Conservation (phyloP, 2,797 vertebrate genomes). For the Pteropus rufus region DNA sequence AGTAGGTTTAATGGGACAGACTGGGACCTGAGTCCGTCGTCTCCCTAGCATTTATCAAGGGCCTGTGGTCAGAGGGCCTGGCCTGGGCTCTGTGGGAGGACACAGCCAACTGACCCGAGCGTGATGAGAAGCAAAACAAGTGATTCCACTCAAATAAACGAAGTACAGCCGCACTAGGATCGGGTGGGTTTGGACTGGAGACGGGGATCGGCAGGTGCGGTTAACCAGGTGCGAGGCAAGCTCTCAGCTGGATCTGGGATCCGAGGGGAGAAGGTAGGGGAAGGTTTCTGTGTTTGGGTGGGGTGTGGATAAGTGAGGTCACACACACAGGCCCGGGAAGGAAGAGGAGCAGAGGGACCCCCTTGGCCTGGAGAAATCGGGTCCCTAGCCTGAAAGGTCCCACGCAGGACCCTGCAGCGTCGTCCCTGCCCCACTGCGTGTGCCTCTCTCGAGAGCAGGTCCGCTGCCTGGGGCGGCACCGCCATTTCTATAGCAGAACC, state of each 20-base stretch:
- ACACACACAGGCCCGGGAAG: too few species aligned
- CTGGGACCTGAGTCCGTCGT: fast-evolving
- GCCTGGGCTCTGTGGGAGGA: not conserved
- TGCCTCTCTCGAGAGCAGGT: not conserved
- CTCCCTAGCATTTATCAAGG: not conserved
- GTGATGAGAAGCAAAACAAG: not conserved
- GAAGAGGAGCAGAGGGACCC: not conserved
- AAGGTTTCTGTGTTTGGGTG: not conserved
- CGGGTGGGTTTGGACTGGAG: not conserved
- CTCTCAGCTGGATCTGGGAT: not conserved
- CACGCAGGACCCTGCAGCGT: not conserved
- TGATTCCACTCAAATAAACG: not conserved
- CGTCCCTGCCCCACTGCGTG: fast-evolving
- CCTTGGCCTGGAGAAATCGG: not conserved
- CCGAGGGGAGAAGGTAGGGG: not conserved
- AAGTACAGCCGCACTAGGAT: not conserved
- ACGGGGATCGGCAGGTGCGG: too few species aligned
- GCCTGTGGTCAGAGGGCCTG: not conserved
- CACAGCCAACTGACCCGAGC: fast-evolving
- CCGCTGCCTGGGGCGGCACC: not conserved
- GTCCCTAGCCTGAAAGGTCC: not conserved
- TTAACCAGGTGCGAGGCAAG: not conserved
- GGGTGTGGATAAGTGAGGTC: not conserved
- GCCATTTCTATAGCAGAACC: slow-evolving; percentile 63
- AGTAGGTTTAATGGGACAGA: too few species aligned